A percentile compares a stretch with the other conserved stretches of the same genome.
Evolutionary conservation across 2,113 vertebrate species (phyloP).

Genomic region (Stegostoma tigrinum): DNA sequence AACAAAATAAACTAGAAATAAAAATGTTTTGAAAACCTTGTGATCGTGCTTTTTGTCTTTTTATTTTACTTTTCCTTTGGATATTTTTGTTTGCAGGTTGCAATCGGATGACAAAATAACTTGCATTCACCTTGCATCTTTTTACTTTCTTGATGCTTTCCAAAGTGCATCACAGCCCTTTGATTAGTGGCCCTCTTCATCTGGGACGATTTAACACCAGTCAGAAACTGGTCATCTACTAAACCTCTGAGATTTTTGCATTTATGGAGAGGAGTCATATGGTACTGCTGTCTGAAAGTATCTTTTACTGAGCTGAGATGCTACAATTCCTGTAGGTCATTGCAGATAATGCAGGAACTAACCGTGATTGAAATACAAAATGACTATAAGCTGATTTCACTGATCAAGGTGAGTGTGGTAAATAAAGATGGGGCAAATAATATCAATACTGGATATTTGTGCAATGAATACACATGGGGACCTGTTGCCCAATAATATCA

Average conservation of each 20-base stretch:
- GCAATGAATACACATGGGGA: neutral
- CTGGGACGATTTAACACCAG: neutral
- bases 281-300: neutral
- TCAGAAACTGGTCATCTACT: too few species aligned
- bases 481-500: neutral
- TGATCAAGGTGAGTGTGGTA: neutral
- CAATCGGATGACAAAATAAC: neutral
- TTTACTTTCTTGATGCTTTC: neutral
- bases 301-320: neutral
- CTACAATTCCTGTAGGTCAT: neutral
- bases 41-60: neutral
- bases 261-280: neutral
- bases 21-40: conserved; percentile 43
- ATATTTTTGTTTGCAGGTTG: too few species aligned
- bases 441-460: neutral
- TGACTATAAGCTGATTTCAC: neutral
- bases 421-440: neutral
- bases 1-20: conserved; percentile 67
- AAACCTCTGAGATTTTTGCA: neutral
- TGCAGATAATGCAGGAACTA: neutral
- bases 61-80: neutral
- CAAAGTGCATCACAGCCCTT: neutral
- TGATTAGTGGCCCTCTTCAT: neutral
- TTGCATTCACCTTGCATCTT: neutral
- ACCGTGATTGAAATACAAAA: neutral